Evolutionary conservation across 1,140 invertebrate genomes (phyloP).

Genomic region (Drosophila truncata): DNA sequence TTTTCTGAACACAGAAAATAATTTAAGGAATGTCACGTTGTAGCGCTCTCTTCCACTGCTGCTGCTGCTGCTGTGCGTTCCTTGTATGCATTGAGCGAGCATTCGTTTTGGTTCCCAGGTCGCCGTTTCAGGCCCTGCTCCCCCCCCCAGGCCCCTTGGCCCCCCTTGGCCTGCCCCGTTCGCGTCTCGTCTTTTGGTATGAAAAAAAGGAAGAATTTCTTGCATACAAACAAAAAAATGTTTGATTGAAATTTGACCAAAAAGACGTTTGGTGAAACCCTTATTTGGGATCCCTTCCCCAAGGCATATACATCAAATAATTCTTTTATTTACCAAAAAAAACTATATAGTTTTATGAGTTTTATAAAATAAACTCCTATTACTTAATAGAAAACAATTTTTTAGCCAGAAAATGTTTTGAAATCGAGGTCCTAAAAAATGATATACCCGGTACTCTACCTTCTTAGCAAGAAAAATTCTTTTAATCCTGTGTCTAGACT

Average conservation of each 20-base stretch:
- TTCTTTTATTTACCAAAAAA: neutral
- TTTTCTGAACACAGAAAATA: slow-evolving; percentile 80
- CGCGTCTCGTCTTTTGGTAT: slow-evolving; percentile 50
- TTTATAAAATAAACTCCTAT: neutral
- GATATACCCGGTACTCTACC: too few species aligned
- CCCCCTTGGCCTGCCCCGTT: neutral
- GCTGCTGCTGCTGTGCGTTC: slow-evolving; percentile 42
- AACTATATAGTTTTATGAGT: neutral
- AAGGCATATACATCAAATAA: neutral
- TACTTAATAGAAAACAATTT: neutral
- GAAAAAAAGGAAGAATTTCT: slow-evolving; percentile 74
- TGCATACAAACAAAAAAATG: slow-evolving; percentile 76
- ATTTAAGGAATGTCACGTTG: slow-evolving; percentile 83
- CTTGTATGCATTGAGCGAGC: slow-evolving; percentile 74
- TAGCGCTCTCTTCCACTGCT: slow-evolving; percentile 50
- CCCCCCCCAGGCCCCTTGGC: neutral
- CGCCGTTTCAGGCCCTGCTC: slow-evolving; percentile 20
- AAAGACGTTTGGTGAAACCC: slow-evolving; percentile 23
- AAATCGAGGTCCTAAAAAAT: too few species aligned
- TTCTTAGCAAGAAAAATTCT: too few species aligned
- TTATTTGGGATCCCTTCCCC: neutral
- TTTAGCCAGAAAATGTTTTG: neutral
- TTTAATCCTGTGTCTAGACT: too few species aligned
- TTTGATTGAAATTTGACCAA: slow-evolving; percentile 28
- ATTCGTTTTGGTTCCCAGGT: slow-evolving; percentile 72